Evolutionary conservation across 2,888 invertebrate species (phyloP), one percentile per base, ranked within the genome.

Genomic region (Eristalinus sepulchralis): DNA sequence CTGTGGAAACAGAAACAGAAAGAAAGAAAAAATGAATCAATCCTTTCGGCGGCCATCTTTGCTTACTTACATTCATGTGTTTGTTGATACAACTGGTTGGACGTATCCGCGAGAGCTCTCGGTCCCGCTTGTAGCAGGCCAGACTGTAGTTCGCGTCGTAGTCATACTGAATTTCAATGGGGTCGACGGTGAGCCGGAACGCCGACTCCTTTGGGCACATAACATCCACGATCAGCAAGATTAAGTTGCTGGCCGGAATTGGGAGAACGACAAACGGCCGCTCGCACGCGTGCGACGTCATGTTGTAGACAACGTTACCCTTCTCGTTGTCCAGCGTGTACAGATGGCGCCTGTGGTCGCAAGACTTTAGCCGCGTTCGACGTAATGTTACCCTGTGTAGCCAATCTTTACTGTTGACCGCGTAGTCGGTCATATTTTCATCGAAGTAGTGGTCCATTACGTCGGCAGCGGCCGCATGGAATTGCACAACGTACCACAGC

Each of bases 321-420:
- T 94, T 91, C 92, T 92, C 95, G 90, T 90, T 94, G 93, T 90
- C 90, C 47, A 93, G 88, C 6, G 91, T 91, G 90, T 94, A 95
- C 1, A 95, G 91, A 63, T 92, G 93, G 90, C 94, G 94, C 91
- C 96, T 95, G 91, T 97, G 94, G 91, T 98, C 98, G 91, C 98
- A 98, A 4, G 97, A 96, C 76, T 96, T 96, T 0, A 97, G 97
- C 60, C 96, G 94, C 0, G 97, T 97, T 90, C 97, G 94, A 88
- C 95, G 96, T 89, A 97, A 95, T 67, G 95, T 93, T 1, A 96
- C 94, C 9, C 94, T 92, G 85, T 94, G 94, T 88, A 96, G 62
- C 95, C 91, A 95, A 94, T 89, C 94, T 93, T 89, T 95, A 92
- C 89, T 95, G 94, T 89, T 93, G 90, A 55, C 92, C 92, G 88